Evolutionary conservation across 2,113 vertebrate species (phyloP).

Genomic region (Chamaea fasciata): DNA sequence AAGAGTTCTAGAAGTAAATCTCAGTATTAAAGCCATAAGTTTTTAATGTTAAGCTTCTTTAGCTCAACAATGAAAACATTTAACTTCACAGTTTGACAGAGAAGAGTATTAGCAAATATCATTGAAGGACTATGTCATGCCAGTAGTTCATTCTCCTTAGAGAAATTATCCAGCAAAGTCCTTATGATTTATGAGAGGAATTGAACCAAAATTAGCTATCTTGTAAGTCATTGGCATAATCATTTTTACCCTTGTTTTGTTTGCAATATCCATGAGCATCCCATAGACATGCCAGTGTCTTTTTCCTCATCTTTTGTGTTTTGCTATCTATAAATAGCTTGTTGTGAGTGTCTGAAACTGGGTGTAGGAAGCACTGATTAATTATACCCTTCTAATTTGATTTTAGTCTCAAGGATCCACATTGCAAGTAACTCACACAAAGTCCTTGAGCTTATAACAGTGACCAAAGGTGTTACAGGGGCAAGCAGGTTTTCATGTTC

Average conservation of each 20-base stretch:
- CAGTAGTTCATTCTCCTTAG: slow-evolving; percentile 13
- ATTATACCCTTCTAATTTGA: neutral
- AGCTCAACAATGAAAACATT: slow-evolving; percentile 60
- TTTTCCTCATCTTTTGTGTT: neutral
- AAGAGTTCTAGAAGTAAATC: slow-evolving; percentile 49
- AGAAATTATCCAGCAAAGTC: slow-evolving; percentile 25
- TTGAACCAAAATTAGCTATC: neutral
- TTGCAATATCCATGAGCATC: neutral
- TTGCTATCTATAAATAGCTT: neutral
- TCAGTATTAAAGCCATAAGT: slow-evolving; percentile 53
- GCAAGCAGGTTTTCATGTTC: neutral
- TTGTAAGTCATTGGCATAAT: neutral
- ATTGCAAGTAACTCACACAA: neutral
- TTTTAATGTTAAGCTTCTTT: slow-evolving; percentile 64
- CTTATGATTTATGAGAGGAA: slow-evolving; percentile 18
- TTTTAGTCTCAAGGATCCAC: neutral
- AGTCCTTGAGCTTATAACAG: neutral
- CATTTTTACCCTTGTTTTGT: neutral
- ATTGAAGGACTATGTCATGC: slow-evolving; percentile 22
- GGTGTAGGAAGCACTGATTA: neutral
- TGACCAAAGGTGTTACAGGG: neutral
- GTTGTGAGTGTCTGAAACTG: neutral
- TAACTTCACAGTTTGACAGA: slow-evolving; percentile 63
- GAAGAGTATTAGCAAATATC: slow-evolving; percentile 52
- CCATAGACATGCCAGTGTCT: neutral